Percentiles rank a stretch among this genome's conserved stretches.
These are phyloP conservation scores for Agrotis segetum DNA, from an alignment of 2,888 invertebrate genomes.

Conservation along the genomic window DNA sequence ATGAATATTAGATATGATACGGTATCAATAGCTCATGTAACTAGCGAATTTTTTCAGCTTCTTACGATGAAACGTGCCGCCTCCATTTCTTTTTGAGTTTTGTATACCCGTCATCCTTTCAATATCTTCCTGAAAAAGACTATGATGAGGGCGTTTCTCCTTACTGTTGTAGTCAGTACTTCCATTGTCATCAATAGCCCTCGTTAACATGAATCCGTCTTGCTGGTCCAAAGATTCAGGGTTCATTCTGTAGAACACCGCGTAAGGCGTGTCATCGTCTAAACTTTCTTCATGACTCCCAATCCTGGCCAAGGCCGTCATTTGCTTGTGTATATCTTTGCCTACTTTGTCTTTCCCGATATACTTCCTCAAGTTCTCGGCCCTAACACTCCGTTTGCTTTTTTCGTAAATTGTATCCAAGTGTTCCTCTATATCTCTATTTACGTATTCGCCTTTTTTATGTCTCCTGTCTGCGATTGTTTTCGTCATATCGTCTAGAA, in stretches of 20 bases:
- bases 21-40: slow-evolving; percentile 52
- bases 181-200: slow-evolving; percentile 56
- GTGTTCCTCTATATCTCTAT: slow-evolving; percentile 60
- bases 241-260: slow-evolving; percentile 79
- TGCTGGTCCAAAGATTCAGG: slow-evolving; percentile 69
- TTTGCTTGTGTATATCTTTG: slow-evolving; percentile 38
- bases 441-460: slow-evolving; percentile 65
- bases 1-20: slow-evolving; percentile 29
- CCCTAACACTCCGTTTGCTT: slow-evolving; percentile 63
- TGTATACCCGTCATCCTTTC: slow-evolving; percentile 35
- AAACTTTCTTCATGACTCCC: slow-evolving; percentile 68
- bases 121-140: slow-evolving; percentile 46
- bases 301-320: slow-evolving; percentile 60
- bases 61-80: slow-evolving; percentile 62
- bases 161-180: slow-evolving; percentile 50
- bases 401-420: slow-evolving; percentile 45
- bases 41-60: slow-evolving; percentile 69
- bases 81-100: slow-evolving; percentile 50
- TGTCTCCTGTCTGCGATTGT: slow-evolving; percentile 61
- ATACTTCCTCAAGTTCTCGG: slow-evolving; percentile 70
- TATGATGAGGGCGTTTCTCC: slow-evolving; percentile 51
- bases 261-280: slow-evolving; percentile 74
- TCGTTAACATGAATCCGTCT: slow-evolving; percentile 59
- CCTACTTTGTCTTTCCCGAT: slow-evolving; percentile 67
- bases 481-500: slow-evolving; percentile 67